These are phyloP conservation scores for Pandemis cinnamomeana DNA, from an alignment of 2,888 invertebrate species.

Conservation along the genomic window DNA sequence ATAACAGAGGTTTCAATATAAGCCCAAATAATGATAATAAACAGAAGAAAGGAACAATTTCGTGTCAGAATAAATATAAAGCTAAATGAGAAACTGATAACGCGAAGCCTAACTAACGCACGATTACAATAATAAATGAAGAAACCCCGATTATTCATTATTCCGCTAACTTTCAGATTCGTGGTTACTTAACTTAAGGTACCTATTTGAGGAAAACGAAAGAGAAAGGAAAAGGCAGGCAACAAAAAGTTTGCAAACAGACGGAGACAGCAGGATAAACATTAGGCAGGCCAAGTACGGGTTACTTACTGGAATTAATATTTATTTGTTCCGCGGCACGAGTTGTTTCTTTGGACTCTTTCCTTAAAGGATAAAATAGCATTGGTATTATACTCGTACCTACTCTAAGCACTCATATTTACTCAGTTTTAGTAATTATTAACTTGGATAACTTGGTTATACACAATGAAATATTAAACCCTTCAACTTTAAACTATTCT, in stretches of 20 bases:
- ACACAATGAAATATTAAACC: too few relatives aligned
- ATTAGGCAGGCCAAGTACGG: constrained; percentile 30
- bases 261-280: constrained; percentile 27
- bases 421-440: too few relatives aligned
- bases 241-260: constrained; percentile 27
- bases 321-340: constrained; percentile 28
- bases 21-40: background rate
- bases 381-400: background rate
- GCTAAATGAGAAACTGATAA: background rate
- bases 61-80: background rate
- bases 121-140: constrained; percentile 1
- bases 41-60: background rate
- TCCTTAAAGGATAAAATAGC: constrained; percentile 20
- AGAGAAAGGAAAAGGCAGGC: constrained; percentile 14
- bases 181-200: constrained; percentile 14
- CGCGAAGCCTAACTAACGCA: background rate
- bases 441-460: too few relatives aligned
- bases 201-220: constrained; percentile 18
- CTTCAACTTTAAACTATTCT: too few relatives aligned
- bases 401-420: too few relatives aligned
- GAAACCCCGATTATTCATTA: background rate
- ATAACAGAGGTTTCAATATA: background rate
- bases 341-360: constrained; percentile 10
- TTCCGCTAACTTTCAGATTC: constrained; percentile 13
- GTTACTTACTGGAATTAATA: constrained; percentile 37